Conservation (phyloP, 1,140 invertebrate species). For the Physella acuta region DNA sequence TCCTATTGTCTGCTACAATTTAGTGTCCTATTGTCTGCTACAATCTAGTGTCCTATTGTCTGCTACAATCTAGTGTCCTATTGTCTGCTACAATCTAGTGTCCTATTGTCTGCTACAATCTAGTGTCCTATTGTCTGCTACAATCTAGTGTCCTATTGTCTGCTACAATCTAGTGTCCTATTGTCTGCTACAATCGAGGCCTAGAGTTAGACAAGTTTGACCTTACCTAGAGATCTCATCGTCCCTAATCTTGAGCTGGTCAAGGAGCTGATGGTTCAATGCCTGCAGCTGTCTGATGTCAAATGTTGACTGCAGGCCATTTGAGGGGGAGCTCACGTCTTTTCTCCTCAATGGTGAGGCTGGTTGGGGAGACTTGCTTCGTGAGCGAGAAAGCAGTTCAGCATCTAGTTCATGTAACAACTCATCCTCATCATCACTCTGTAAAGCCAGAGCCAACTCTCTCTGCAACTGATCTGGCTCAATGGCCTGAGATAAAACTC, state of each 20-base stretch:
- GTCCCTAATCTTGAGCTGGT: constrained; percentile 21
- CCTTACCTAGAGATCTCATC: constrained; percentile 20
- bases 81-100: no score
- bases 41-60: no score
- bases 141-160: no score
- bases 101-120: no score
- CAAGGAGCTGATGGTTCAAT: constrained; percentile 9
- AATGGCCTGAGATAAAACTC: neutral
- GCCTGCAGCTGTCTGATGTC: constrained; percentile 3
- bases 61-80: no score
- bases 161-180: no score
- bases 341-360: neutral
- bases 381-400: constrained; percentile 12
- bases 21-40: no score
- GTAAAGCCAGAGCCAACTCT: constrained; percentile 9
- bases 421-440: constrained; percentile 26
- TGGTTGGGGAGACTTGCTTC: neutral
- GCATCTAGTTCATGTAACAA: constrained; percentile 23
- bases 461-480: neutral
- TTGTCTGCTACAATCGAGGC: no score
- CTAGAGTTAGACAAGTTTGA: neutral
- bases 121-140: no score
- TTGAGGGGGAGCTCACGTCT: neutral
- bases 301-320: neutral
- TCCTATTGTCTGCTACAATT: no score